Base-by-base conservation (phyloP, 2,113 vertebrate genomes). In the Lipotes vexillifer region DNA sequence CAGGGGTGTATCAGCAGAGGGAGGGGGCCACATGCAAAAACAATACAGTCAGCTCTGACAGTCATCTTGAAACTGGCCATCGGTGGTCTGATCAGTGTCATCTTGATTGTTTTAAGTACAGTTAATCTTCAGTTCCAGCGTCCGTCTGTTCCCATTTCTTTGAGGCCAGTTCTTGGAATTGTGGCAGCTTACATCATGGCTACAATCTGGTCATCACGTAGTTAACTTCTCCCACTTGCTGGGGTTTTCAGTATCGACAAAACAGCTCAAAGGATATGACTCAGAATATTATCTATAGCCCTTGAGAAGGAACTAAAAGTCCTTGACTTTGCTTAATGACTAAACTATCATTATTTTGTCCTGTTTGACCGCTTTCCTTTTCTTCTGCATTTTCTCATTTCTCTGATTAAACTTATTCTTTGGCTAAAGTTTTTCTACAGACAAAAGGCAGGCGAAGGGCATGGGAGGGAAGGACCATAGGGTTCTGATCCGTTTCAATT, bases 161-260 rank as follows among this genome's bases (percentile, higher is more conserved):
- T 33, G 9, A 49, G 74, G 15, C 44, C 74, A 33, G 18, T 33
- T 49, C 44, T 33, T 9, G 46, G 74, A 21, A 49, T 5, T 77
- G 29, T 77, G 74, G 74, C 44, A 33, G 74, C 29, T 33, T 33
- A 11, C 33, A 6, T 21, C 74, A 49, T 49, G 74, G 44, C 44
- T 77, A 49, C 5, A 46, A 9, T 6, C 44, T 49, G 29, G 74
- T 31, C 44, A 49, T 49, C 29, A 10, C 12, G 9, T 6, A 49
- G 44, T 49, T 77, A 77, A 77, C 17, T 33, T 9, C 46, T 77
- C 49, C 4, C 1, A 49, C 29, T 44, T 33, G 74, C 29, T 20
- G 74, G 9, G 44, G 29, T 17, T 31, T 49, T 77, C 9, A 0
- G 27, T 9, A 0, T 75, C 41, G 5, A 6, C 44, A 18, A 31